Base-by-base conservation (phyloP, 2,113 vertebrate species). In the Empidonax traillii region DNA sequence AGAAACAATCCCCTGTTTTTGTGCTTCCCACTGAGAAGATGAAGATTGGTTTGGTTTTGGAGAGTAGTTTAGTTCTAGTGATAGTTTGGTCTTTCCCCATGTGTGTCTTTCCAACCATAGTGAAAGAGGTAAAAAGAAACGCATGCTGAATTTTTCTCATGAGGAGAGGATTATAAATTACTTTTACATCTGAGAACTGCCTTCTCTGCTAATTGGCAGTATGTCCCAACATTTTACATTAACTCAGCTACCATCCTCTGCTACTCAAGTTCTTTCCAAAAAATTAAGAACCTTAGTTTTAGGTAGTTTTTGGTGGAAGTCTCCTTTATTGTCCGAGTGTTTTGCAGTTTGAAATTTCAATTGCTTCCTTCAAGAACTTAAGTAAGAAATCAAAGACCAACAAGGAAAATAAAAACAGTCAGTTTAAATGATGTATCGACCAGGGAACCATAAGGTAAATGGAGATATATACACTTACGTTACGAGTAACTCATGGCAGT, bases 341-440 rank as follows among this genome's bases (percentile, higher is more conserved):
- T 86, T 78, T 77, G 28, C 58, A 75, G 69, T 17, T 56, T 71
- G 46, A 95, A 76, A 87, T 79, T 83, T 83, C 85, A 92, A 11
- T n/a, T 51, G 27, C 65, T 90, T 75, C 68, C 80, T 84, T 95
- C 75, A 63, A 90, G 86, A 96, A 81, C 75, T 90, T 90, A 93
- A 94, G 85, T 46, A 93, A 96, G 91, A 94, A 96, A 94, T 91
- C 81, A 87, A 95, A 96, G 58, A 62, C 74, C 89, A 95, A 89
- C 28, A 33, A 93, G 74, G 49, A 94, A 96, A 96, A 96, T 93
- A 96, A 94, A 96, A 87, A 4, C 44, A 87, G 87, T 85, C 89
- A 87, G 66, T 93, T 94, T 91, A 95, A 94, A 95, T 91, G 91
- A 95, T 82, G 66, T 66, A 94, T 87, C 18, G 16, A 96, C 89